A percentile compares a stretch with the other conserved stretches of the same genome.
Conservation (phyloP, 2,888 invertebrate genomes). For the Dinocampus coccinellae region DNA sequence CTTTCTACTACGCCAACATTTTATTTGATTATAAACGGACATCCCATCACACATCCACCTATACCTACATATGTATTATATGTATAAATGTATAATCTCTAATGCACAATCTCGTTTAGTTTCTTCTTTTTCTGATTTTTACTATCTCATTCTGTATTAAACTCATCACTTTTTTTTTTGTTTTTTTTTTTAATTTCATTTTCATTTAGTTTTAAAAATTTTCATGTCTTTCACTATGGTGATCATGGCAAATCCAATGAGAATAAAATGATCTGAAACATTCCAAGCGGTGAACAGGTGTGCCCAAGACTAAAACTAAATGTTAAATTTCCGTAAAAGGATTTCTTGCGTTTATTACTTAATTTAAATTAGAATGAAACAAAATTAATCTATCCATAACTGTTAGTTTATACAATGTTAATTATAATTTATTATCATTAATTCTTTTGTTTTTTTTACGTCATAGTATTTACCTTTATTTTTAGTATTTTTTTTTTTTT, state of each 20-base stretch:
- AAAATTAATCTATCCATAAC: neutral
- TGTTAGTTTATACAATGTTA: neutral
- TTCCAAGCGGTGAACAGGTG: neutral
- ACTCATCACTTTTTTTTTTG: neutral
- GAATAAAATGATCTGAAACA: neutral
- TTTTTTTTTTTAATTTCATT: constrained; percentile 14
- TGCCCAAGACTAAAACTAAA: neutral
- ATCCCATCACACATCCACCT: constrained; percentile 20
- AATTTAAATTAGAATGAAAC: neutral
- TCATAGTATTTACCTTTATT: neutral
- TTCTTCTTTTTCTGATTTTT: no score
- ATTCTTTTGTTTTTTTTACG: neutral
- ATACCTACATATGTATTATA: constrained; percentile 8
- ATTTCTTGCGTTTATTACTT: neutral
- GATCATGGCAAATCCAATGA: neutral
- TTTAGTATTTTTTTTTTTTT: no score
- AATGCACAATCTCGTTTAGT: no score
- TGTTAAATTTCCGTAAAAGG: neutral
- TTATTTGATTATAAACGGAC: constrained; percentile 33
- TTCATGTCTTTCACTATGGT: no score
- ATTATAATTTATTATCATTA: neutral
- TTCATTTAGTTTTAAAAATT: neutral
- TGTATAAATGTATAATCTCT: neutral
- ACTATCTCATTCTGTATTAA: no score
- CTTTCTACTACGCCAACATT: constrained; percentile 16